Conservation (phyloP, 2,113 vertebrate species). For the Nothoprocta perdicaria region DNA sequence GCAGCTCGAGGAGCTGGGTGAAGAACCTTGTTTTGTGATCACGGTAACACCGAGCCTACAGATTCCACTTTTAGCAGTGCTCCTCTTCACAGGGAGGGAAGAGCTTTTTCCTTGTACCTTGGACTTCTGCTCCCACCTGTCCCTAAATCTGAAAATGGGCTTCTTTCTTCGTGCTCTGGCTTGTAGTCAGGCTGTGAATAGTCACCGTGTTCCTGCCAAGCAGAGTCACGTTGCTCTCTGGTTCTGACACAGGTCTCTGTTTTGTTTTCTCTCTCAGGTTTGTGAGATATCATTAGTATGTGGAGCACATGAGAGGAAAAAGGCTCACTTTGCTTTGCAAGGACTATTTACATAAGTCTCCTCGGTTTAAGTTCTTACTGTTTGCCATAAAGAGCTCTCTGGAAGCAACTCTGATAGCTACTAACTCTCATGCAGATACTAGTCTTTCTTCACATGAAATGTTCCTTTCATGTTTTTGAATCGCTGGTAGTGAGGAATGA, state of each 20-base stretch:
- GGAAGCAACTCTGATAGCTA: neutral
- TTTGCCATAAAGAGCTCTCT: neutral
- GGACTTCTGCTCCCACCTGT: constrained; percentile 21
- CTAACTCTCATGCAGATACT: neutral
- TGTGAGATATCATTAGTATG: neutral
- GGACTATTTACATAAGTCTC: neutral
- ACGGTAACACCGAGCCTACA: neutral
- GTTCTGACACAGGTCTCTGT: constrained; percentile 49
- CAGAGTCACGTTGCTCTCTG: constrained; percentile 16
- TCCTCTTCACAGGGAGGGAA: neutral
- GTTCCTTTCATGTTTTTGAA: neutral
- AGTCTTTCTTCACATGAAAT: neutral
- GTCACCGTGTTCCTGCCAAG: constrained; percentile 41
- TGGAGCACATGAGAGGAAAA: accelerated
- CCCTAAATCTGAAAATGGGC: neutral
- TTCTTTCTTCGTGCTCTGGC: constrained; percentile 41
- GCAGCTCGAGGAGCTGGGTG: neutral
- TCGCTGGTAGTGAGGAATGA: neutral
- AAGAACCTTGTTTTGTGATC: neutral
- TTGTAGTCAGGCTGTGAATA: constrained; percentile 40
- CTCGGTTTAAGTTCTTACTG: constrained; percentile 7
- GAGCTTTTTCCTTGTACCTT: neutral
- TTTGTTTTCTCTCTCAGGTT: constrained; percentile 12
- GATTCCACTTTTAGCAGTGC: neutral
- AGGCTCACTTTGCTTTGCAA: neutral